Evolutionary conservation across 2,888 invertebrate genomes (phyloP), one percentile per base, ranked within the genome.

Genomic region (Eupelmus urozonus): DNA sequence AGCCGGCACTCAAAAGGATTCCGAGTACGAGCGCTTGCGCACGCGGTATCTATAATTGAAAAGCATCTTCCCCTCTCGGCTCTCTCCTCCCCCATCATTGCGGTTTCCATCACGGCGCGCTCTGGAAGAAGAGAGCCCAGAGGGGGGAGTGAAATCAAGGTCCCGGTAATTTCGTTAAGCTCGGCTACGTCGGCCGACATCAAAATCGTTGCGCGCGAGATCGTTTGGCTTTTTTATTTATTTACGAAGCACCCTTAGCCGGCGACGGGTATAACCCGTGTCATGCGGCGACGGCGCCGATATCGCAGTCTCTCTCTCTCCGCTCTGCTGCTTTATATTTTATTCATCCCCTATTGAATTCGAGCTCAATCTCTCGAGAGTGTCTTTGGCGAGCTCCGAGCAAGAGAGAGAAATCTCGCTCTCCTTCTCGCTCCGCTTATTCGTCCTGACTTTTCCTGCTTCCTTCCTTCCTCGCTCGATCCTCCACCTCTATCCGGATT

Each of bases 311-410:
- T 72, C 40, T 59, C 55, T 18, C n/a, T 34, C 34, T 82, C 83
- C 82, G 83, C 81, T 78, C 80, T 69, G n/a, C 83, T 82, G 84
- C 85, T 85, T 88, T 87, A 89, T 89, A 89, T 89, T 89, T 89
- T 89, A 89, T 89, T 89, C 88, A 89, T 89, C 86, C 86, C 86
- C 87, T 87, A 88, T 89, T 88, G 88, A 89, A 89, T 89, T 88
- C 86, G 83, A 85, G 86, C 87, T 88, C 88, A 88, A 89, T 89
- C 89, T 88, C 86, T 84, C 85, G 85, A 89, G 87, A 88, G 88
- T 88, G 87, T 88, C 88, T 88, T 85, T 83, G 81, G 82, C 82
- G 76, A 78, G 81, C 82, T 29, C 20, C 65, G 18, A 27, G 34
- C 34, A 34, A 49, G 40, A 53, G 69, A 57, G 70, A 78, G 79